These are phyloP conservation scores for Heliconius hermathena DNA, from an alignment of 1,140 invertebrate genomes.

Conservation along the genomic window DNA sequence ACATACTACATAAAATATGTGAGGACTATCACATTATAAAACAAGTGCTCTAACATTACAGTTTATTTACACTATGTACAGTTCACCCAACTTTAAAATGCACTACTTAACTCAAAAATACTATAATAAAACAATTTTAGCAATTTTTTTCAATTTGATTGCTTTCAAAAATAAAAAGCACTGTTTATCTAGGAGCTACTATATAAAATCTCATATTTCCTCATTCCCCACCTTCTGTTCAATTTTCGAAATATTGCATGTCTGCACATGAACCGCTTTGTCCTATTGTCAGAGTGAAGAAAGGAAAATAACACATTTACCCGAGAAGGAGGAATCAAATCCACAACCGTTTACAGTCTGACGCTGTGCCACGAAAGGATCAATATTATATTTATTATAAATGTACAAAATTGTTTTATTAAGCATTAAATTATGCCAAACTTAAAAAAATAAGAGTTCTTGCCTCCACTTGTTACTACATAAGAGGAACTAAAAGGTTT, in stretches of 20 bases:
- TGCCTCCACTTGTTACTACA: constrained; percentile 45
- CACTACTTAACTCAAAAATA: constrained; percentile 47
- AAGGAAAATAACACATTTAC: too few relatives aligned
- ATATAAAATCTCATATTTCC: background rate
- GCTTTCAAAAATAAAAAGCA: background rate
- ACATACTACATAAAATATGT: constrained; percentile 77
- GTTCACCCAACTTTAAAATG: constrained; percentile 56
- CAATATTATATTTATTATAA: constrained; percentile 14
- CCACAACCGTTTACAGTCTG: too few relatives aligned
- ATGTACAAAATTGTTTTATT: constrained; percentile 46
- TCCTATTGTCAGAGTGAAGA: too few relatives aligned
- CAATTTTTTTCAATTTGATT: background rate
- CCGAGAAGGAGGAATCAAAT: too few relatives aligned
- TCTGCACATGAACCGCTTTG: too few relatives aligned
- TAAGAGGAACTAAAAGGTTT: constrained; percentile 62
- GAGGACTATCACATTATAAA: constrained; percentile 78
- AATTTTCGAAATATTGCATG: too few relatives aligned
- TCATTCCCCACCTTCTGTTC: too few relatives aligned
- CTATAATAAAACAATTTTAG: constrained; percentile 34
- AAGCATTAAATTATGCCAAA: constrained; percentile 39
- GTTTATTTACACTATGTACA: constrained; percentile 79
- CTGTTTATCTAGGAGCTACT: background rate
- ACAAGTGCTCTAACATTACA: constrained; percentile 64
- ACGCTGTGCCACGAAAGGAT: too few relatives aligned
- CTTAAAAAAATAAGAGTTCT: constrained; percentile 40